These are phyloP conservation scores for Mechanitis messenoides DNA, from an alignment of 2,888 invertebrate species.

Conservation along the genomic window DNA sequence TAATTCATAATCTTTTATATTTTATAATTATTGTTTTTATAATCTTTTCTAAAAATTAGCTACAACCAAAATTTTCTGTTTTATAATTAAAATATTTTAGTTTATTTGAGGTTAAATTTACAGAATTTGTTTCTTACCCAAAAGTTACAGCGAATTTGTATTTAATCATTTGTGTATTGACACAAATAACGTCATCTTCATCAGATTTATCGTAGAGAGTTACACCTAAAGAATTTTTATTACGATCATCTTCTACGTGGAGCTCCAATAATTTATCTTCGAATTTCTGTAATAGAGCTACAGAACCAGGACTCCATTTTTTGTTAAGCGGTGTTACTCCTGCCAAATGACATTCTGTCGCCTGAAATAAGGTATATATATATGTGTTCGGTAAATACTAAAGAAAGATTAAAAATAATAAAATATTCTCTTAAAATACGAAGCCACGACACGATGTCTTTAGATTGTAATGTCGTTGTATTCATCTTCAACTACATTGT, in stretches of 20 bases:
- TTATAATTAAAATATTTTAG: neutral
- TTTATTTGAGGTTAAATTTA: neutral
- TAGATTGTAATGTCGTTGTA: too few relatives aligned
- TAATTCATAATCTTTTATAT: neutral
- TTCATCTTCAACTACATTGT: too few relatives aligned
- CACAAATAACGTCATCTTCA: constrained; percentile 44
- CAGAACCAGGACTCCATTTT: constrained; percentile 55
- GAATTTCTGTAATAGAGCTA: constrained; percentile 47
- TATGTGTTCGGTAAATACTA: too few relatives aligned
- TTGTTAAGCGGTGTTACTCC: constrained; percentile 60
- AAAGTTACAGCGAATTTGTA: constrained; percentile 59
- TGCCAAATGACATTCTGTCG: constrained; percentile 60
- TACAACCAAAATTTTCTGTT: neutral
- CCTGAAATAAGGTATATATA: constrained; percentile 34
- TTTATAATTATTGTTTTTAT: too few relatives aligned
- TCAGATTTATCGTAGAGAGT: constrained; percentile 48
- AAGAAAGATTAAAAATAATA: too few relatives aligned
- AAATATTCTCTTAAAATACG: too few relatives aligned
- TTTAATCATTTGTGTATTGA: constrained; percentile 62
- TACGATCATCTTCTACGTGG: constrained; percentile 51
- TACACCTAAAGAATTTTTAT: constrained; percentile 51
- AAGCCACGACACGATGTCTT: too few relatives aligned
- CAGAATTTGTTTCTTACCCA: constrained; percentile 45
- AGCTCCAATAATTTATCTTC: constrained; percentile 42
- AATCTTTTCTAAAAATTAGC: too few relatives aligned